phyloP scores from a whole-genome alignment of 1,140 invertebrate species.

The Chironomus striatipennis region DNA sequence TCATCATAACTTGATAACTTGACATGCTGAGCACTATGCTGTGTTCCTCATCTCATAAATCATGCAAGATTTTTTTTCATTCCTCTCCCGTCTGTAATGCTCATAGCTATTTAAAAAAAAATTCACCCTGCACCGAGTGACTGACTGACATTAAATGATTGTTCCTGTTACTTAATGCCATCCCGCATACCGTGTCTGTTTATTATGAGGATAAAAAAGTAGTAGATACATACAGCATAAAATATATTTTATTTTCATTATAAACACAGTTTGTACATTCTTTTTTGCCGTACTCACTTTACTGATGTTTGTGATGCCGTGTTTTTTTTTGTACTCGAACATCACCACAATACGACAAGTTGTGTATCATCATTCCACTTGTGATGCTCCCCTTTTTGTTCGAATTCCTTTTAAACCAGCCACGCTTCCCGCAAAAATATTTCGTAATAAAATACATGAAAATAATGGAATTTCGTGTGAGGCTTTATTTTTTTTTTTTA shows the following conservation, averaged over 20 bases:
- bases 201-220: background rate
- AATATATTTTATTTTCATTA: conserved; percentile 1
- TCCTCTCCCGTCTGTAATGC: background rate
- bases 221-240: too few species aligned
- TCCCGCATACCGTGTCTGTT: background rate
- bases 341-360: too few species aligned
- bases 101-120: background rate
- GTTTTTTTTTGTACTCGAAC: too few species aligned
- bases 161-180: conserved; percentile 12
- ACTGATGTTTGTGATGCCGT: too few species aligned
- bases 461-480: too few species aligned
- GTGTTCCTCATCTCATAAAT: background rate
- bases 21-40: background rate
- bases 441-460: too few species aligned
- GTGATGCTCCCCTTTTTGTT: too few species aligned
- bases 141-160: background rate
- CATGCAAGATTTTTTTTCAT: background rate
- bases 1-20: conserved; percentile 2
- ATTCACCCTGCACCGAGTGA: background rate
- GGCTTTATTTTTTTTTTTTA: too few species aligned
- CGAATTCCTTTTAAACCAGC: too few species aligned
- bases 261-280: too few species aligned
- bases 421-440: too few species aligned
- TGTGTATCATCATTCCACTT: too few species aligned
- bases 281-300: background rate